A percentile compares a stretch with the other conserved stretches of the same genome.
These are phyloP conservation scores for Pachymerium ferrugineum DNA, from an alignment of 2,888 invertebrate species.

Conservation along the genomic window DNA sequence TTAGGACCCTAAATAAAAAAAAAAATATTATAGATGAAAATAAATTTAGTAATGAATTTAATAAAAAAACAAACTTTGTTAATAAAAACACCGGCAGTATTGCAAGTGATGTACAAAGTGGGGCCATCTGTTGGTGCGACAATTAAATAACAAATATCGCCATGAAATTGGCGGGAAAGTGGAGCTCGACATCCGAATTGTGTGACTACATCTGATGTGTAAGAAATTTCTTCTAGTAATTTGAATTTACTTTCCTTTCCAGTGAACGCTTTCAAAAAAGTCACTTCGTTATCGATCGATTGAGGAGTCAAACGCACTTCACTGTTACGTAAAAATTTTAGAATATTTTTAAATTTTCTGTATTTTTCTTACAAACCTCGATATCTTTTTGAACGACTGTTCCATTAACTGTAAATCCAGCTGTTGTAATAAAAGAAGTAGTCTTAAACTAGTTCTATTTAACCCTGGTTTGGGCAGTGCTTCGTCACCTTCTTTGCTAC, in stretches of 20 bases:
- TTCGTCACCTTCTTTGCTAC: neutral
- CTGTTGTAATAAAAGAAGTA: conserved; percentile 26
- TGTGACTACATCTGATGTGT: conserved; percentile 5
- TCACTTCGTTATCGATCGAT: conserved; percentile 28
- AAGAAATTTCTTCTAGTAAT: neutral
- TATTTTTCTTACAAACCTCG: neutral
- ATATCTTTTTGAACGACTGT: conserved; percentile 23
- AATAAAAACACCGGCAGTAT: conserved; percentile 27
- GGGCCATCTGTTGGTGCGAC: neutral
- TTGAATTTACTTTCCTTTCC: neutral
- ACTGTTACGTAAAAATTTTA: neutral
- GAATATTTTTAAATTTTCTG: neutral
- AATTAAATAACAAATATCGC: conserved; percentile 30
- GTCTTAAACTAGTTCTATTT: conserved; percentile 24
- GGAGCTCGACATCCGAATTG: conserved; percentile 33
- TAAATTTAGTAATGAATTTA: neutral
- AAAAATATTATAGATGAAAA: neutral
- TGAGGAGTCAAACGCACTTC: conserved; percentile 28
- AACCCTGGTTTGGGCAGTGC: neutral
- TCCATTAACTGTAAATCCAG: conserved; percentile 26
- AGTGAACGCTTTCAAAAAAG: neutral
- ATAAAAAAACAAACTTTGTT: conserved; percentile 18
- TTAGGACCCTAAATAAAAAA: neutral
- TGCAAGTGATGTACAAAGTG: conserved; percentile 21
- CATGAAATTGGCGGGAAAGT: conserved; percentile 31